Base-by-base conservation (phyloP, 2,888 invertebrate species). In the Malachius bipustulatus region DNA sequence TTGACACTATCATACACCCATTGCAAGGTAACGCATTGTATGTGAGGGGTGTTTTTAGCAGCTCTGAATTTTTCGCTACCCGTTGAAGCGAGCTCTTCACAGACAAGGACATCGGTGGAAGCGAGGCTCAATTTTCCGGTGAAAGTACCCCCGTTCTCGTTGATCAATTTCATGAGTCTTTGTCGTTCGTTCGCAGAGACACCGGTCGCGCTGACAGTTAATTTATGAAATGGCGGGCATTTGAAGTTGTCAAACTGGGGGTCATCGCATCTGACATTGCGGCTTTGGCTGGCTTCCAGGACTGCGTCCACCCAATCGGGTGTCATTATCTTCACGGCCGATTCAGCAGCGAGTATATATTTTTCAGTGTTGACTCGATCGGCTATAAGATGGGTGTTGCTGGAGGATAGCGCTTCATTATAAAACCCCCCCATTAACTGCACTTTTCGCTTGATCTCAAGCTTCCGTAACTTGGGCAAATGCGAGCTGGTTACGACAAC, bases 1-100 rank as follows among this genome's bases (percentile, higher is more conserved):
- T 70, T 65, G 0, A 79, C 67, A n/a, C 84, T 87, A 16, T 87
- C 82, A 36, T 70, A 69, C 26, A 91, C 66, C 93, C 94, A 94
- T 2, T 77, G 64, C 0, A 80, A 71, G 72, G n/a, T n/a, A n/a
- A n/a, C n/a, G n/a, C n/a, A n/a, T n/a, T n/a, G n/a, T n/a, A n/a
- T n/a, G n/a, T n/a, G n/a, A n/a, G n/a, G n/a, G n/a, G n/a, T n/a
- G n/a, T n/a, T n/a, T n/a, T n/a, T n/a, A n/a, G n/a, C n/a, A 0
- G 71, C 71, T 50, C 69, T 77, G 49, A 77, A 77, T 56, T 90
- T 90, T 27, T 81, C 78, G 32, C 85, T 82, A 44, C 70, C 64
- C 2, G 65, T 52, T n/a, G n/a, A n/a, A n/a, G n/a, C n/a, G n/a
- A n/a, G 30, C n/a, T 65, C 70, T 12, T 65, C 64, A 50, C 71